Conservation (phyloP, 2,113 vertebrate species). For the Salvelinus sp. region DNA sequence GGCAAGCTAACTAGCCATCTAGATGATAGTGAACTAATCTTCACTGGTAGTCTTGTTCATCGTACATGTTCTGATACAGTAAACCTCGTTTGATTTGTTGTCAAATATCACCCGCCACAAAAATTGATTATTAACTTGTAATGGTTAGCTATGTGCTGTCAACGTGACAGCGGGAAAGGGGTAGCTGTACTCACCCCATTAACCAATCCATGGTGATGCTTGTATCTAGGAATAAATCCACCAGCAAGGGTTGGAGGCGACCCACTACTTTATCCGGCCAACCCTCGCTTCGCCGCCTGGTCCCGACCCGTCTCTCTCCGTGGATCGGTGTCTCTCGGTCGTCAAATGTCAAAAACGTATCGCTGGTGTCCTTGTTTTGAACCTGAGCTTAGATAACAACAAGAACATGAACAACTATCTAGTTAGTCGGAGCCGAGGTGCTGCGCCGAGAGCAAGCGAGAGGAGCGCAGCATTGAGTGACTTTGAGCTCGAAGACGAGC, state of each 20-base stretch:
- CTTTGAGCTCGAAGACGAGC: slow-evolving; percentile 48
- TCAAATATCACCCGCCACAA: background rate
- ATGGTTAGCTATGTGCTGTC: slow-evolving; percentile 7
- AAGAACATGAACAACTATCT: slow-evolving; percentile 31
- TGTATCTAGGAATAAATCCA: slow-evolving; percentile 67
- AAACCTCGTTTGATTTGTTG: background rate
- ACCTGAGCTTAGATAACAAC: slow-evolving; percentile 46
- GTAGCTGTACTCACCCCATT: slow-evolving; percentile 82
- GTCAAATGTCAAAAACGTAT: slow-evolving; percentile 43
- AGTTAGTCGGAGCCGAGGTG: slow-evolving; percentile 42
- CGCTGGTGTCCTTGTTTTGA: slow-evolving; percentile 64
- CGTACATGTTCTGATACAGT: background rate
- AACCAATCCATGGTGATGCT: slow-evolving; percentile 83
- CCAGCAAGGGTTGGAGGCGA: slow-evolving; percentile 66
- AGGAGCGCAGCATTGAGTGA: slow-evolving; percentile 43
- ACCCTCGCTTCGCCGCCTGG: slow-evolving; percentile 52
- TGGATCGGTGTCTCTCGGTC: slow-evolving; percentile 34
- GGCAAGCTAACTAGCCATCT: background rate
- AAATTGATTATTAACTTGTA: background rate
- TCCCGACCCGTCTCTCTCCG: slow-evolving; percentile 44
- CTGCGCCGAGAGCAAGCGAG: slow-evolving; percentile 13
- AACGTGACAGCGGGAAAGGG: slow-evolving; percentile 8
- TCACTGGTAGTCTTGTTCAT: background rate
- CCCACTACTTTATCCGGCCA: slow-evolving; percentile 64
- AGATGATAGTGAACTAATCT: too few relatives aligned